These are phyloP conservation scores for Tipula vernalis DNA, from an alignment of 2,888 invertebrate species.

Conservation along the genomic window DNA sequence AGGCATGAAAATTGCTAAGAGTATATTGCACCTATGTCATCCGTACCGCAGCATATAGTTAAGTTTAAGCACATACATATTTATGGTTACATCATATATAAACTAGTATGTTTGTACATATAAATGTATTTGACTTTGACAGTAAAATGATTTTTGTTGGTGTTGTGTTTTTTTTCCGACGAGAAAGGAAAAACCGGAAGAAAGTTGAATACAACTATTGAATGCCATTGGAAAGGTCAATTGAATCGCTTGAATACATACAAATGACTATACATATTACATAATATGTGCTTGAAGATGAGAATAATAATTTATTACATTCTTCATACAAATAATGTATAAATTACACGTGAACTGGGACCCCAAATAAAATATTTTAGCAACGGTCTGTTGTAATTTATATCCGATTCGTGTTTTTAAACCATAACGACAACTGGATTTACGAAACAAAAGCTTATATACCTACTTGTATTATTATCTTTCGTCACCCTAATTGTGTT, in stretches of 20 bases:
- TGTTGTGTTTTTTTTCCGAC: neutral
- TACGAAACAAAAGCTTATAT: neutral
- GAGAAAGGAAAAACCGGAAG: neutral
- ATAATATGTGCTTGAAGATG: neutral
- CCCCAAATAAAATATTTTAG: neutral
- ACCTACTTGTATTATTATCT: neutral
- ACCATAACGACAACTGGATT: neutral
- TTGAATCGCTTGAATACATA: neutral
- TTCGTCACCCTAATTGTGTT: neutral
- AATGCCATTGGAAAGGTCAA: neutral
- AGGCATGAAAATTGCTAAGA: neutral
- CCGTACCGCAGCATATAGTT: neutral
- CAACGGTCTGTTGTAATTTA: neutral
- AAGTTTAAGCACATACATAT: neutral
- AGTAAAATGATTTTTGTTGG: neutral
- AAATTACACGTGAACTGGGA: neutral
- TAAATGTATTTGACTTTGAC: neutral
- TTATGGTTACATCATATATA: neutral
- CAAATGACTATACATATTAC: neutral
- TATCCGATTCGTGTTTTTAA: neutral
- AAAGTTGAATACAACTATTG: neutral
- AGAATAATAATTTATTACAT: neutral
- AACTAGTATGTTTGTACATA: neutral
- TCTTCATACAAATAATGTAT: too few species aligned
- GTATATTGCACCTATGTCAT: neutral